Evolutionary conservation across 2,113 vertebrate genomes (phyloP), one percentile per base, ranked within the genome.

Genomic region (Nibea albiflora): DNA sequence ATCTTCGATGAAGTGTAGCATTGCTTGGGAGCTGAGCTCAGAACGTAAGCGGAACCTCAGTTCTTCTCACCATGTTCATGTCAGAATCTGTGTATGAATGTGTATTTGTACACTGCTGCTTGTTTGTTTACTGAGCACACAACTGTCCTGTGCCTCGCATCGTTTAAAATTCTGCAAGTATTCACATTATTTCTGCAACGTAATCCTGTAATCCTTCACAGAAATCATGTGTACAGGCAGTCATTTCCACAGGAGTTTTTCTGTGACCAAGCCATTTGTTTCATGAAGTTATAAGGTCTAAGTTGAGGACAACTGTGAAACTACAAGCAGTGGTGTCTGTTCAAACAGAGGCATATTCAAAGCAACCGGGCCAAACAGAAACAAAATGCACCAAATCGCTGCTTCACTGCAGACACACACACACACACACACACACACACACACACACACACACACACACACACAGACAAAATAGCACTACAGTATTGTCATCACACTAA

Each of bases 121-220:
- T 76, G 72, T 80, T 85, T 85, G 78, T 87, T 83, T 83, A 81
- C 76, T 28, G 64, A 84, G 24, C 61, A 20, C 80, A 14, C 58
- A 52, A 53, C 56, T 26, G 64, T 26, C 26, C 58, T 56, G 10
- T 1, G 35, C 42, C 26, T 52, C 53, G 28, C 20, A 58, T 78
- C 58, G 64, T 81, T 81, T 60, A 62, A 56, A 4, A 63, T 71
- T 53, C 50, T 20, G 22, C 44, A 56, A 68, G 31, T 24, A 12
- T 53, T 52, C 17, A 62, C 35, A 39, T 39, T 39, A 39, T 39
- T 39, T 39, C 35, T 9, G 35, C 8, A 39, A 39, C 8, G 7
- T 9, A 8, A 39, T 39, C 35, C 22, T 5, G 31, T 63, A 63
- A 76, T 64, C 58, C 14, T 60, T 66, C 10, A 16, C 73, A 64